A percentile compares a stretch with the other conserved stretches of the same genome.
phyloP scores from a whole-genome alignment of 1,140 invertebrate genomes.

The Goniozus legneri region DNA sequence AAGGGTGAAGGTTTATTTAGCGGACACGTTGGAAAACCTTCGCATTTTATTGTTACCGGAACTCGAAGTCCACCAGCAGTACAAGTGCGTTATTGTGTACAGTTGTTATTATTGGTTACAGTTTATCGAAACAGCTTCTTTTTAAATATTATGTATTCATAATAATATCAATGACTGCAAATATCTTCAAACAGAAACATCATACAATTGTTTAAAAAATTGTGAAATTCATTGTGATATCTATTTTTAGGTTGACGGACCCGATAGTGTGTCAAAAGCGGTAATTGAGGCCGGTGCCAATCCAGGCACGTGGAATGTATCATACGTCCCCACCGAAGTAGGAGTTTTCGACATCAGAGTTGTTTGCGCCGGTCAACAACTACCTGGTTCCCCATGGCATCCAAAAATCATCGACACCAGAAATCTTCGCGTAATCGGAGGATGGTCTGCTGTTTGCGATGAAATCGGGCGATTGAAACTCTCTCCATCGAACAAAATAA shows the following conservation, averaged over 20 bases:
- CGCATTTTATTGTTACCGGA: constrained; percentile 47
- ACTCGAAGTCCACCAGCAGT: constrained; percentile 50
- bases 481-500: constrained; percentile 63
- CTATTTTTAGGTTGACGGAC: constrained; percentile 63
- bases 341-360: constrained; percentile 72
- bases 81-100: constrained; percentile 35
- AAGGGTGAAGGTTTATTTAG: constrained; percentile 64
- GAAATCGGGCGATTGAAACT: constrained; percentile 73
- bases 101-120: too few species aligned
- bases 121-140: too few species aligned
- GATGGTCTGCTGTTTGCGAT: constrained; percentile 77
- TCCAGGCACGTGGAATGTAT: constrained; percentile 58
- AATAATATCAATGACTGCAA: too few species aligned
- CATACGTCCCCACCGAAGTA: constrained; percentile 68
- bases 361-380: constrained; percentile 66
- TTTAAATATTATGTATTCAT: too few species aligned
- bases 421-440: constrained; percentile 69
- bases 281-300: constrained; percentile 54
- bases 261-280: constrained; percentile 65
- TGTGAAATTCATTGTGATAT: too few species aligned
- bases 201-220: too few species aligned
- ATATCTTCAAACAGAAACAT: too few species aligned
- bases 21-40: constrained; percentile 54
- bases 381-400: constrained; percentile 68
- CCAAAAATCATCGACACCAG: constrained; percentile 67